Evolutionary conservation across 1,140 invertebrate species (phyloP), one percentile per base, ranked within the genome.

Genomic region (Procambarus virginalis): DNA sequence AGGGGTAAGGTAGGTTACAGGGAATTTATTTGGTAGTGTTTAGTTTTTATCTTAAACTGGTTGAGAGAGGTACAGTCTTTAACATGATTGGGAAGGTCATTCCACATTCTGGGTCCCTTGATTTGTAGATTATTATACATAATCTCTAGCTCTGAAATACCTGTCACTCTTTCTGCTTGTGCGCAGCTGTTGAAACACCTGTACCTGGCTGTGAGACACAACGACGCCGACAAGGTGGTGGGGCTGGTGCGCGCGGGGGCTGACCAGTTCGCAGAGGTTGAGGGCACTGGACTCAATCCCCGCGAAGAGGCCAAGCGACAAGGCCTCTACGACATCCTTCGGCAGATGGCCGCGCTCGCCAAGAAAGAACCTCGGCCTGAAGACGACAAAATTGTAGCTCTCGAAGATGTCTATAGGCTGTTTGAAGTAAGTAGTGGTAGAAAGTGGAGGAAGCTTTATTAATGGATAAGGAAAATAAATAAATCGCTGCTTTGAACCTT

Each of bases 121-220:
- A n/a, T n/a, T n/a, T 58, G 55, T 58, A 10, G 5, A 58, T 10
- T 6, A 5, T 58, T 58, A 34, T 34, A 34, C 34, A 34, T 34
- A 34, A 34, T 34, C 34, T 34, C 34, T 58, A 58, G 55, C 55
- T 58, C 0, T 34, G 55, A 58, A 58, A 58, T 12, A 58, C 55
- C 55, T 58, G 55, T 58, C 55, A 9, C 55, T 9, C 2, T 64
- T 12, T 20, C 12, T 64, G 8, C 22, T 3, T 55, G 70, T 22
- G 6, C 5, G 49, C 84, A 92, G 91, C 60, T 92, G 17, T 73
- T 92, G 20, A 92, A 93, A 22, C 81, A 86, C 10, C 73, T 92
- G 9, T 92, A 92, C 60, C 75, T 92, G 68, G 91, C 91, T 0
- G 91, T 92, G 48, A 78, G 91, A 8, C 91, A 92, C 80, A 87